Base-by-base conservation (phyloP, 1,140 invertebrate genomes). In the Cydia strobilella region DNA sequence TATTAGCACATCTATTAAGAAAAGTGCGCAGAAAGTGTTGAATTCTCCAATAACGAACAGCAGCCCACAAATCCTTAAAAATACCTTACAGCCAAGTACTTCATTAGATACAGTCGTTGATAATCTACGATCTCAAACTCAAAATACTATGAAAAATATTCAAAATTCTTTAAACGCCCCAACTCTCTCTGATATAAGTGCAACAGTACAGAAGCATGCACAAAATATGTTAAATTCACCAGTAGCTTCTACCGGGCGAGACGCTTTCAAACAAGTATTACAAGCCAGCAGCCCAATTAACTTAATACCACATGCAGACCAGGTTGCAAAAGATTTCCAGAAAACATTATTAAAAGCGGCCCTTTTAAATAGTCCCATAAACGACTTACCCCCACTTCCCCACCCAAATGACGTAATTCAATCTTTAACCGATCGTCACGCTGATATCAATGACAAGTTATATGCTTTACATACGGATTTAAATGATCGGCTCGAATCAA, bases 391-490 rank as follows among this genome's bases (percentile, higher is more conserved):
- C 35, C 51, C 76, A 0, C 71, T 76, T 18, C 66, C 48, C 73
- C 80, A 73, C 62, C 74, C 74, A 18, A 74, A 80, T 35, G 77
- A 80, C 63, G 72, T 90, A 66, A 76, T 88, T 31, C 76, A 84
- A 76, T 74, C 42, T 15, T 75, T 87, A 20, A 63, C 81, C 7
- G 82, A 76, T 62, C 76, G 66, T 65, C 82, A 80, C 72, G 83
- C 87, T 73, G 81, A 88, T 39, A 35, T 88, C 0, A 83, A 80
- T 66, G 84, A 88, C 65, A 90, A 84, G 77, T 72, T 90, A 7
- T 78, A 82, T 77, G 80, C 80, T 62, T 75, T 89, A 59, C 83
- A 85, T 59, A 75, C 74, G 39, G 88, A 89, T 69, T 80, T 89
- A 42, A 86, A 83, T 63, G 86, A 87, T 66, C 81, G 84, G 20